A percentile compares a stretch with the other conserved stretches of the same genome.
Conservation (phyloP, 2,888 invertebrate genomes). For the Argyresthia goedartella region DNA sequence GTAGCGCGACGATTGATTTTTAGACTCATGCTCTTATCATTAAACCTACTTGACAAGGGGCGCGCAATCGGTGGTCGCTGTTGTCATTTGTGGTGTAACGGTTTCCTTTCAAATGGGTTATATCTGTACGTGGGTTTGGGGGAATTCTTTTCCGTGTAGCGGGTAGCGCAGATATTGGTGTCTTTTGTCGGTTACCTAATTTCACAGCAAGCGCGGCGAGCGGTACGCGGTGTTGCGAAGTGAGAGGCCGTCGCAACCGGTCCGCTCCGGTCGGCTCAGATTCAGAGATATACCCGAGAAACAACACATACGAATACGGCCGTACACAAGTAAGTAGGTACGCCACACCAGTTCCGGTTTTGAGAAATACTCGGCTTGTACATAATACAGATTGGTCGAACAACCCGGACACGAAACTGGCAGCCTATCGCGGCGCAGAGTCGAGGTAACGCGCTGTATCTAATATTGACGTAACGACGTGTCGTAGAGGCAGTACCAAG, state of each 20-base stretch:
- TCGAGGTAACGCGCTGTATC: constrained; percentile 62
- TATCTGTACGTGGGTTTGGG: constrained; percentile 14
- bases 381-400: constrained; percentile 37
- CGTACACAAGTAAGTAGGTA: constrained; percentile 19
- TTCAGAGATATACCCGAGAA: constrained; percentile 46
- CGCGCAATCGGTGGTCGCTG: not conserved
- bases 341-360: constrained; percentile 30
- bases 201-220: constrained; percentile 55
- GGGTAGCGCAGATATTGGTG: constrained; percentile 46
- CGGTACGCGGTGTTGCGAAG: constrained; percentile 63
- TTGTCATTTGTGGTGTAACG: constrained; percentile 1
- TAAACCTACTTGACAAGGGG: not conserved
- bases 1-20: constrained; percentile 31
- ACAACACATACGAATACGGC: constrained; percentile 25
- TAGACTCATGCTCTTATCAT: constrained; percentile 11
- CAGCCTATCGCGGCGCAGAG: constrained; percentile 49
- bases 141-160: constrained; percentile 41
- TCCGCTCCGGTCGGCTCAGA: constrained; percentile 49
- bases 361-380: constrained; percentile 23
- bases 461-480: constrained; percentile 55
- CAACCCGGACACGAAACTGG: constrained; percentile 60
- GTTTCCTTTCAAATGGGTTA: not conserved
- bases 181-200: constrained; percentile 66
- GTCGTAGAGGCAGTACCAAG: constrained; percentile 45
- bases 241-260: constrained; percentile 69